phyloP scores from a whole-genome alignment of 2,888 invertebrate species.

The Drosophila quasianomalipes region DNA sequence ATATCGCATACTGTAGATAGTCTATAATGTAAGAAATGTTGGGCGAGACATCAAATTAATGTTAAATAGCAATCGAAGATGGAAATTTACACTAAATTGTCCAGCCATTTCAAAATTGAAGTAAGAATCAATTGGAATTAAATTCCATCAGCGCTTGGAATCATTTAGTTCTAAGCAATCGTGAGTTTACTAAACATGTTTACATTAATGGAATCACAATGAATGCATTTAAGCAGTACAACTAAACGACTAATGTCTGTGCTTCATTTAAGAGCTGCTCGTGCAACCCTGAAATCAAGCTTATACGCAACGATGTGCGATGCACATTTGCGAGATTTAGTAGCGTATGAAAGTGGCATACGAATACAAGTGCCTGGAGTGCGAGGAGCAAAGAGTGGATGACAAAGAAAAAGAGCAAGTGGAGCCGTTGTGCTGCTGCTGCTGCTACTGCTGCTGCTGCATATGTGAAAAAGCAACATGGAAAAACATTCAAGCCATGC shows the following conservation, averaged over 20 bases:
- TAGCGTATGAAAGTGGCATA: conserved; percentile 62
- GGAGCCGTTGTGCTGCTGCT: background rate
- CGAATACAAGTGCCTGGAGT: conserved; percentile 30
- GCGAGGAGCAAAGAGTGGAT: conserved; percentile 22
- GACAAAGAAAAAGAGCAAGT: conserved; percentile 5
- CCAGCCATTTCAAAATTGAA: background rate
- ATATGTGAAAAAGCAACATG: conserved; percentile 57
- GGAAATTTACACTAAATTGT: background rate
- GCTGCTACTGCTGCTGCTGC: conserved; percentile 20
- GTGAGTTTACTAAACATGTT: background rate
- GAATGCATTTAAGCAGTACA: background rate
- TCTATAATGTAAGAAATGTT: background rate
- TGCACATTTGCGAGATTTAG: conserved; percentile 63
- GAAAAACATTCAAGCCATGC: conserved; percentile 45
- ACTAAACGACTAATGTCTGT: background rate
- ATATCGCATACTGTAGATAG: too few species aligned
- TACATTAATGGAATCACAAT: background rate
- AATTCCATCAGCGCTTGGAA: background rate
- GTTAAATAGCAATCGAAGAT: background rate
- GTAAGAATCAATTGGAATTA: background rate
- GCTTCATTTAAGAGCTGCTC: conserved; percentile 5
- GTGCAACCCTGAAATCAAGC: conserved; percentile 30
- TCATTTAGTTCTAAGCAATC: background rate
- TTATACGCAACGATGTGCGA: conserved; percentile 47
- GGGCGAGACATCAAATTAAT: background rate